Base-by-base conservation (phyloP, 1,140 invertebrate species). In the Eurosta solidaginis region DNA sequence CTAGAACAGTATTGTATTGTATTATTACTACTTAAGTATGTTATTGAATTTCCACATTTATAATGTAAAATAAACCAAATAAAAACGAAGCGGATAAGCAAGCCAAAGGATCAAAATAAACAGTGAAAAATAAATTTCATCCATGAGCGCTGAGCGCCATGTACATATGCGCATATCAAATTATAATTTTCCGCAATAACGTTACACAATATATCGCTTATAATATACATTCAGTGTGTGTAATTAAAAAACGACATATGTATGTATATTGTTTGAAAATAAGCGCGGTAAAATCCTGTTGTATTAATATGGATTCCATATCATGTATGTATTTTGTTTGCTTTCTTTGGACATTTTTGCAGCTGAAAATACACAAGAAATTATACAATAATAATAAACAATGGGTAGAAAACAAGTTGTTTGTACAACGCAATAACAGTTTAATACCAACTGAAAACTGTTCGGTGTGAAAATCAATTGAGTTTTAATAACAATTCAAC, bases 371-470 rank as follows among this genome's bases (percentile, higher is more conserved):
- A 6, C 33, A 40, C 40, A 40, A 36, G 59, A 29, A 40, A 68
- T 68, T 40, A 68, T 68, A 33, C 33, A 68, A 68, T 68, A 20
- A 68, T 68, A 68, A 68, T 68, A 68, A 68, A 40, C 33, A 68
- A 40, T 40, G 36, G 59, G 12, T 40, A n/a, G 59, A 20, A 68
- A 68, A 40, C 59, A 36, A 68, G 40, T 17, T 68, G 14, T n/a
- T n/a, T n/a, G n/a, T n/a, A n/a, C 14, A 10, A n/a, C 54, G 29
- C 54, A 63, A n/a, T n/a, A n/a, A n/a, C n/a, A n/a, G n/a, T n/a
- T n/a, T 33, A 63, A 63, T 63, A 33, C n/a, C 27, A 33, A n/a
- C 14, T 63, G 54, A 33, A 63, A 63, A 14, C 29, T n/a, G 20
- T 3, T n/a, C 54, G 5, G 3, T 36, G 17, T 12, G 1, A n/a